Evolutionary conservation across 2,113 vertebrate genomes (phyloP).

Genomic region (Petrocephalus microphthalmus): DNA sequence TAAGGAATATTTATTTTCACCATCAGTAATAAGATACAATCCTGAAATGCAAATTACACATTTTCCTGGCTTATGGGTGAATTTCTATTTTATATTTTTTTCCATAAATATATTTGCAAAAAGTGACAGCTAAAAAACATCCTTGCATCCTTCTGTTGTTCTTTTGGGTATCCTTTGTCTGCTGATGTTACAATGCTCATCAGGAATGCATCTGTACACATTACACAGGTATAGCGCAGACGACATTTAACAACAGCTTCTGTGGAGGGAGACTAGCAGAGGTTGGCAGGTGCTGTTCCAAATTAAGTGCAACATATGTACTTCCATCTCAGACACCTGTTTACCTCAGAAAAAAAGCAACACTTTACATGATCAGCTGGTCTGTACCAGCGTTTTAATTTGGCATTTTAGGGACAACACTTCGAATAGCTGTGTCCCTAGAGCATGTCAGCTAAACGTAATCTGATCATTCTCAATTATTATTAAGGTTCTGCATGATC

Average conservation of each 20-base stretch:
- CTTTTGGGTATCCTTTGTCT: not conserved
- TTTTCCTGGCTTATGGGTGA: not conserved
- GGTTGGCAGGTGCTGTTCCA: constrained; percentile 34
- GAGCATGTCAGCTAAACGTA: not conserved
- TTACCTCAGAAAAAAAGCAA: constrained; percentile 24
- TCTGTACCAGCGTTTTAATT: not conserved
- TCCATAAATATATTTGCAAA: not conserved
- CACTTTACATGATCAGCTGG: constrained; percentile 27
- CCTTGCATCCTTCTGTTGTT: not conserved
- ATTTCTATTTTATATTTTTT: not conserved
- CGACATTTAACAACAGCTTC: constrained; percentile 39
- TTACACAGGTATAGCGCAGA: constrained; percentile 30
- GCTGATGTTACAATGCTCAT: constrained; percentile 16
- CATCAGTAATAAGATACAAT: not conserved
- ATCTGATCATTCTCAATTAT: not conserved
- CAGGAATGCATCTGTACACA: constrained; percentile 28
- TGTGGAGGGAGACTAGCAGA: constrained; percentile 36
- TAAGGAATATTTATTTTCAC: not conserved
- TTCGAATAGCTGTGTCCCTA: not conserved
- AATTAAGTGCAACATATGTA: constrained; percentile 42
- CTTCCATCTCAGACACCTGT: constrained; percentile 32
- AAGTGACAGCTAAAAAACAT: not conserved
- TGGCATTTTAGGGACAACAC: not conserved
- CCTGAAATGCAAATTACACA: not conserved
- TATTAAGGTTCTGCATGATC: not conserved